Evolutionary conservation across 2,888 invertebrate species (phyloP).

Genomic region (Iselma pallidipennis): DNA sequence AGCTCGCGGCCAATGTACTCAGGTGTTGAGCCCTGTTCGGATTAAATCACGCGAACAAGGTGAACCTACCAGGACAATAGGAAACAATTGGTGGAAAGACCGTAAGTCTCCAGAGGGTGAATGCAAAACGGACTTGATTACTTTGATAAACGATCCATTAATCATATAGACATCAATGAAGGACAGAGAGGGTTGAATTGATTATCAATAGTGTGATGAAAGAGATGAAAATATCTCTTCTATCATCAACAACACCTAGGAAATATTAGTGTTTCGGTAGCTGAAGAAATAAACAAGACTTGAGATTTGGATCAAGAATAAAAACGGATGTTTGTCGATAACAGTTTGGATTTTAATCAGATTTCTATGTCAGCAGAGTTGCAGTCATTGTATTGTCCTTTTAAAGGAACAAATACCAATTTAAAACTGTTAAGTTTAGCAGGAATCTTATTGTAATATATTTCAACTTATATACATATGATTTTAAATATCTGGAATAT

Average conservation of each 20-base stretch:
- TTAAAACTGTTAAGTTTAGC: too few relatives aligned
- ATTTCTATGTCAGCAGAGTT: too few relatives aligned
- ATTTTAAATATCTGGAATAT: background rate
- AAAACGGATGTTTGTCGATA: too few relatives aligned
- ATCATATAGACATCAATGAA: constrained; percentile 40
- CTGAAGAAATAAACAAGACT: too few relatives aligned
- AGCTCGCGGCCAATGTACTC: constrained; percentile 56
- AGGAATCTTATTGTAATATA: background rate
- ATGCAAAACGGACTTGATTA: constrained; percentile 50
- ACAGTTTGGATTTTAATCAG: too few relatives aligned
- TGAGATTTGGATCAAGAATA: too few relatives aligned
- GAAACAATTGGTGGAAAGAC: constrained; percentile 22
- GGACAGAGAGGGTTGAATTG: background rate
- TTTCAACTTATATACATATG: background rate
- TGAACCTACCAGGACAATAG: constrained; percentile 30
- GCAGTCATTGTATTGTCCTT: too few relatives aligned
- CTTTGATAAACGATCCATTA: constrained; percentile 55
- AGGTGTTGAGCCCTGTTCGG: constrained; percentile 56
- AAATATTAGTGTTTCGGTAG: too few relatives aligned
- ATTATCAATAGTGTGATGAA: background rate
- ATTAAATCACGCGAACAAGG: constrained; percentile 56
- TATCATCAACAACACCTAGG: too few relatives aligned
- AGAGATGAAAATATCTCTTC: too few relatives aligned
- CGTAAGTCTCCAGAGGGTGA: constrained; percentile 33
- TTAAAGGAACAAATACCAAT: too few relatives aligned